Conservation (phyloP, 2,888 invertebrate genomes). For the Minunthozetes semirufus region DNA sequence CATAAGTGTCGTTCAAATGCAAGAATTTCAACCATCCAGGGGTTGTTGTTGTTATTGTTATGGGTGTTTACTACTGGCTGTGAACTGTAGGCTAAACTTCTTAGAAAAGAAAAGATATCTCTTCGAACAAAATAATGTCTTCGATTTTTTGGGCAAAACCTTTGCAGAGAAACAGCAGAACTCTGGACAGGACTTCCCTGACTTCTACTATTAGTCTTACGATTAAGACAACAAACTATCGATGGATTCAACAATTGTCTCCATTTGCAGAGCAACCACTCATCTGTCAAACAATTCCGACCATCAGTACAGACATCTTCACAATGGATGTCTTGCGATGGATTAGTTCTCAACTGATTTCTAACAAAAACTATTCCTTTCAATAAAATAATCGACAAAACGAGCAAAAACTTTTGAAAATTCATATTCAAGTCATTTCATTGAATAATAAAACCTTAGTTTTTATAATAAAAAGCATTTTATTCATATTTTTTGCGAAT, state of each 20-base stretch:
- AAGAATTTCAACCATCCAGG: background rate
- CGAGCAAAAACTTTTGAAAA: background rate
- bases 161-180: background rate
- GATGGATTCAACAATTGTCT: background rate
- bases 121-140: background rate
- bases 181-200: background rate
- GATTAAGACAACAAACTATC: background rate
- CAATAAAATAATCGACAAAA: background rate
- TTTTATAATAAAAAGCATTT: too few relatives aligned
- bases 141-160: background rate
- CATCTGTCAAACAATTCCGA: background rate
- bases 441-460: too few relatives aligned
- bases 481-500: too few relatives aligned
- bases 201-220: background rate
- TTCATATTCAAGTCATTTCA: background rate
- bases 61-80: background rate
- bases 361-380: background rate
- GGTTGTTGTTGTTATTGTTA: too few relatives aligned
- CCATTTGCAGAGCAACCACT: background rate
- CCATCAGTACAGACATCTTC: conserved; percentile 6
- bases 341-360: background rate
- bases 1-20: background rate
- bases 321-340: background rate
- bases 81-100: background rate
- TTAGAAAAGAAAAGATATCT: background rate